Percentiles rank a stretch among this genome's conserved stretches.
phyloP scores from a whole-genome alignment of 2,797 vertebrate genomes.

The Orestias chungarensis region DNA sequence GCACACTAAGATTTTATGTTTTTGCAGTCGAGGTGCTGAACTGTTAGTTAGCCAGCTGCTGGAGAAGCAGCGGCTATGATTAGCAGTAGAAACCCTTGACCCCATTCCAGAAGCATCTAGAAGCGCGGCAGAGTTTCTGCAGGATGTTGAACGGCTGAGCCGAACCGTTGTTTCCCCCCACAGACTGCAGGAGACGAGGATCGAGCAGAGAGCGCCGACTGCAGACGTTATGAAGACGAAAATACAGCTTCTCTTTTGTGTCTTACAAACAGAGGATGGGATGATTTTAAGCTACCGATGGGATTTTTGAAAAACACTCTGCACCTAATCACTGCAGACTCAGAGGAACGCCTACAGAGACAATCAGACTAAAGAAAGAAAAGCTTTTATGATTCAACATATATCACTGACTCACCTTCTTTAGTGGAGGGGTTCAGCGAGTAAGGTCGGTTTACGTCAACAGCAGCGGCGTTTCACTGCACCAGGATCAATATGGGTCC shows the following conservation, averaged over 20 bases:
- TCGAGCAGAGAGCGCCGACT: neutral
- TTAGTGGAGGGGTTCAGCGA: neutral
- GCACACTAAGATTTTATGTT: too few species aligned
- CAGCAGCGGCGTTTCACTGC: too few species aligned
- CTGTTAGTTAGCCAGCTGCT: too few species aligned
- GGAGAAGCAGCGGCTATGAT: too few species aligned
- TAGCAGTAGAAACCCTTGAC: neutral
- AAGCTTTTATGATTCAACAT: neutral
- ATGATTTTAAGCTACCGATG: neutral
- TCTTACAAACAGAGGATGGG: neutral
- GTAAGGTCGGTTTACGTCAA: too few species aligned
- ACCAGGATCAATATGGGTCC: too few species aligned
- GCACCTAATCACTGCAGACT: neutral
- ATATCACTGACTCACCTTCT: too few species aligned
- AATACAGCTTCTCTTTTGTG: neutral
- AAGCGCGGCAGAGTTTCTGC: neutral
- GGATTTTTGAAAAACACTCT: neutral
- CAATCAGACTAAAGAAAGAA: neutral
- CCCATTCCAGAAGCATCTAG: slow-evolving; percentile 6
- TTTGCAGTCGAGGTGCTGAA: too few species aligned
- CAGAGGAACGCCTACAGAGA: neutral
- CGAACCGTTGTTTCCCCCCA: slow-evolving; percentile 31
- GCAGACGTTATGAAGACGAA: neutral
- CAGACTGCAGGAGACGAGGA: slow-evolving; percentile 4
- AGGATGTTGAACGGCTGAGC: neutral